A percentile compares a stretch with the other conserved stretches of the same genome.
These are phyloP conservation scores for Megathymus violae DNA, from an alignment of 1,140 invertebrate genomes.

Conservation along the genomic window DNA sequence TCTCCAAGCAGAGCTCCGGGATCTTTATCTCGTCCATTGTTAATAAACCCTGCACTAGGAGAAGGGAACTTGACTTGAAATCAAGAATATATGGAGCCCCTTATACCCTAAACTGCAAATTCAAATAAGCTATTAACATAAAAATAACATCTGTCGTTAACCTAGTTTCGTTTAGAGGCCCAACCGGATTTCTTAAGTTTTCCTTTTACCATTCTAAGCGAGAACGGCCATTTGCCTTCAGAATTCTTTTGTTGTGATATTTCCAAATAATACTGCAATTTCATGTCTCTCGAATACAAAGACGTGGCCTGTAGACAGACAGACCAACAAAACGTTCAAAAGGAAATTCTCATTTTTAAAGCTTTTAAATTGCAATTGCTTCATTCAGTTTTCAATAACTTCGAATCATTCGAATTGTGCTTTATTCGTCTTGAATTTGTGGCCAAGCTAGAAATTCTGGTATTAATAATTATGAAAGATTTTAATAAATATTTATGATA, in stretches of 20 bases:
- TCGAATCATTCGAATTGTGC: slow-evolving; percentile 21
- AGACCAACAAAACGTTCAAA: slow-evolving; percentile 27
- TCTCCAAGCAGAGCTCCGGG: too few species aligned
- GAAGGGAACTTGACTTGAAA: too few species aligned
- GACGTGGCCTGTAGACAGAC: slow-evolving; percentile 19
- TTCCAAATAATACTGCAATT: slow-evolving; percentile 36
- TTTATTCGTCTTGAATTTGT: too few species aligned
- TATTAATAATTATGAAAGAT: too few species aligned
- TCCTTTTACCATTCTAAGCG: slow-evolving; percentile 21
- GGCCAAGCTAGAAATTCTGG: too few species aligned
- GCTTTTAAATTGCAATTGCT: slow-evolving; percentile 14
- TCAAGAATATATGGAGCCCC: not conserved
- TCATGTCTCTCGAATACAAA: slow-evolving; percentile 25
- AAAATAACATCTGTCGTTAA: slow-evolving; percentile 18
- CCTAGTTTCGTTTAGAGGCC: slow-evolving; percentile 5
- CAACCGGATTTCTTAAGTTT: slow-evolving; percentile 19
- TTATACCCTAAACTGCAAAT: slow-evolving; percentile 6
- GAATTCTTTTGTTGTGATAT: slow-evolving; percentile 32
- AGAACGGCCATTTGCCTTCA: slow-evolving; percentile 15
- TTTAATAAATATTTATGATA: too few species aligned
- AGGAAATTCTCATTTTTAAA: slow-evolving; percentile 36
- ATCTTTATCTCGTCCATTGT: too few species aligned
- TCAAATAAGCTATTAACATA: slow-evolving; percentile 21
- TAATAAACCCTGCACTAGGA: too few species aligned
- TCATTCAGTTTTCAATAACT: slow-evolving; percentile 36